phyloP scores from a whole-genome alignment of 2,888 invertebrate genomes.

The Ephialtes manifestator region DNA sequence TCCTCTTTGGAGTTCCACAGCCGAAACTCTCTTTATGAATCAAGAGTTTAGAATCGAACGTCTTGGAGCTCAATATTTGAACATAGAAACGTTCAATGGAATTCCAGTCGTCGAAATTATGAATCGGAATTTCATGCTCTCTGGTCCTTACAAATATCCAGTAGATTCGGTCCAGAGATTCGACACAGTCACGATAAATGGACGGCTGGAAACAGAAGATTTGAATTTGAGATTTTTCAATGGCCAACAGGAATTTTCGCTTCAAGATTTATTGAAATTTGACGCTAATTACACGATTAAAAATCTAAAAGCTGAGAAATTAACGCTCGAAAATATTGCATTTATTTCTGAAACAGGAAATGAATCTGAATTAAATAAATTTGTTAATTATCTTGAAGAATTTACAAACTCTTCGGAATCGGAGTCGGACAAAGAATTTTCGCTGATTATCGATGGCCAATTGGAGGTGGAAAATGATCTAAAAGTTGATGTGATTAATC shows the following conservation, averaged over 20 bases:
- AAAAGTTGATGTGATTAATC: slow-evolving; percentile 70
- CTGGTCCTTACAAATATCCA: slow-evolving; percentile 20
- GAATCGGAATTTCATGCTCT: slow-evolving; percentile 27
- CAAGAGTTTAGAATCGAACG: slow-evolving; percentile 65
- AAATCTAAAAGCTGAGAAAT: slow-evolving; percentile 27
- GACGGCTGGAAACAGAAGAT: slow-evolving; percentile 68
- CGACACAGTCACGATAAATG: slow-evolving; percentile 65
- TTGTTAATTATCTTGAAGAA: neutral
- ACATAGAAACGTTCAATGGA: slow-evolving; percentile 76
- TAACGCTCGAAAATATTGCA: slow-evolving; percentile 26
- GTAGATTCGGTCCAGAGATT: slow-evolving; percentile 53
- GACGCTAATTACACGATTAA: slow-evolving; percentile 44
- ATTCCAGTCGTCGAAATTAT: slow-evolving; percentile 73
- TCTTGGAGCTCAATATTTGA: slow-evolving; percentile 72
- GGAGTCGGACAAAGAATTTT: neutral
- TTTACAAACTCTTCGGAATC: neutral
- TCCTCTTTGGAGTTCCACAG: neutral
- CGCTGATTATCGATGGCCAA: slow-evolving; percentile 75
- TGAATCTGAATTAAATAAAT: neutral
- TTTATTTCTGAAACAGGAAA: slow-evolving; percentile 1
- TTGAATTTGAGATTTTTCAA: slow-evolving; percentile 69
- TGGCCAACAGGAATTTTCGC: neutral
- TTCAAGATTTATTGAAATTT: slow-evolving; percentile 33
- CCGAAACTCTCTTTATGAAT: slow-evolving; percentile 62
- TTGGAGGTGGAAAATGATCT: slow-evolving; percentile 72